Evolutionary conservation across 2,797 vertebrate genomes (phyloP), one percentile per base, ranked within the genome.

Genomic region (Pantherophis vulpinus): DNA sequence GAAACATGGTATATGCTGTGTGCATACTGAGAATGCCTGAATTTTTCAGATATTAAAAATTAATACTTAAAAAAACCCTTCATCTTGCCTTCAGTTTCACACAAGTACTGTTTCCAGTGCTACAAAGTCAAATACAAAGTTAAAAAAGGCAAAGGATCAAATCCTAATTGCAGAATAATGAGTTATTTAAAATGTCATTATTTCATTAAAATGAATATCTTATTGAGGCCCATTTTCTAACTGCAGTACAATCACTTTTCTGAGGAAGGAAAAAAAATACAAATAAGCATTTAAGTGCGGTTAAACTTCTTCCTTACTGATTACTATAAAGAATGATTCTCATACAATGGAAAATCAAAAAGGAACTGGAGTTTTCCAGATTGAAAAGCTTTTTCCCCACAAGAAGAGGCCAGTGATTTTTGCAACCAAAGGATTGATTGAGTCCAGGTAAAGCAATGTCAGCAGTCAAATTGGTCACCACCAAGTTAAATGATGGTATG

Each of bases 1-100:
- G 6, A 51, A 51, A 51, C 6, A 51, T 51, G 47, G 47, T 51
- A 47, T 23, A 9, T 23, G 10, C 10, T 25, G 20, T 25, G 23
- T 25, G 42, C 79, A 83, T 42, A 47, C 37, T 0, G 4, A 47
- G 79, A 83, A 83, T 83, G 79, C 79, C 23, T 83, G 10, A 25
- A 2, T 74, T 66, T 88, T 63, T 94, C 59, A 93, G 32, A 89
- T 59, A 5, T 92, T 93, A 8, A 93, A 91, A 92, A 86, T 89
- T 55, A 29, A 54, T 88, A 94, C 93, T 95, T 37, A 25, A 61
- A 54, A 55, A 29, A 92, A 29, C 79, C 59, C 20, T 70, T 12
- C 5, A 56, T 12, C 13, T 0, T 1, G 27, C 7, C 6, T 0
- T 55, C 59, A 18, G 13, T 90, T 54, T 1, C 14, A 83, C 29